Base-by-base conservation (phyloP, 2,888 invertebrate species). In the Eupithecia pulchellata region DNA sequence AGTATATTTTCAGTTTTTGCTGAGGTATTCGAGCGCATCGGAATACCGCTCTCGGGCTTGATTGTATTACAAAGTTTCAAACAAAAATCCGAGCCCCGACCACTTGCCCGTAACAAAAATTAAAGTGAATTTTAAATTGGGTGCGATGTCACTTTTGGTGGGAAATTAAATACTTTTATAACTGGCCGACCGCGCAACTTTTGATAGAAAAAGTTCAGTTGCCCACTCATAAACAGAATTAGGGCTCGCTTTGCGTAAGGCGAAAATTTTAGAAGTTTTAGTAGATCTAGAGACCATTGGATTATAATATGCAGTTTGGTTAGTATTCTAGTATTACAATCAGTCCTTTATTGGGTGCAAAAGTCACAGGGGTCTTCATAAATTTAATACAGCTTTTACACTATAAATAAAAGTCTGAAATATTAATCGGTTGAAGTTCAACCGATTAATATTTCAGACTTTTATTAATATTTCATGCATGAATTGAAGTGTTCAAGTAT, bases 161-260 rank as follows among this genome's bases (percentile, higher is more conserved):
- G 81, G 84, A 88, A 89, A 91, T 91, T 91, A 91, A 91, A 91
- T 89, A 89, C 89, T 89, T 88, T 88, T 84, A 86, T 86, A 87
- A 84, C 83, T 82, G 75, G 69, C 82, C 82, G 82, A 71, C 36
- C 75, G 75, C 66, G 81, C 71, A 92, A 91, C 88, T 91, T 90
- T 91, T 88, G 91, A 91, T 92, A 90, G 91, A 92, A 93, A 92
- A 93, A 92, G 92, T 92, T 93, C 79, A 79, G 80, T 82, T 73
- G 74, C 58, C 69, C 77, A 77, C 82, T 87, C 90, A 89, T 91
- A 91, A 92, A 92, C 89, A 91, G 88, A 90, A 91, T 92, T 91
- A 92, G 84, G 86, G 65, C 78, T 77, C 75, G 83, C 81, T 84
- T 78, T 84, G 83, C 84, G 83, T 87, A 36, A 84, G 91, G 90